phyloP scores from a whole-genome alignment of 2,797 vertebrate genomes.

The Sphaeramia orbicularis region DNA sequence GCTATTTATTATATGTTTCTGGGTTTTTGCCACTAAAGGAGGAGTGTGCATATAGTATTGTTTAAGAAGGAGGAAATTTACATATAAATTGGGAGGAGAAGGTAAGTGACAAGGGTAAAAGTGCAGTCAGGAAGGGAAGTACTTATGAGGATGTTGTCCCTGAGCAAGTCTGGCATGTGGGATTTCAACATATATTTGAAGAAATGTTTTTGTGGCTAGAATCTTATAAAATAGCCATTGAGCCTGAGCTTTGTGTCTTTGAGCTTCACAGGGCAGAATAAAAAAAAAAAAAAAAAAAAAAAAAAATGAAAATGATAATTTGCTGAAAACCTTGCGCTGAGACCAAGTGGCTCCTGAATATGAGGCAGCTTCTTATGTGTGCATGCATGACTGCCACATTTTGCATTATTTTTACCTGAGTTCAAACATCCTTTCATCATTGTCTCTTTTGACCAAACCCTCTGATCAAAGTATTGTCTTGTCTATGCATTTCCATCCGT shows the following conservation, averaged over 20 bases:
- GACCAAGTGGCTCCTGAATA: slow-evolving; percentile 24
- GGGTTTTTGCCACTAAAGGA: slow-evolving; percentile 71
- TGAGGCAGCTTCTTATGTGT: slow-evolving; percentile 16
- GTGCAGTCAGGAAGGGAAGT: slow-evolving; percentile 46
- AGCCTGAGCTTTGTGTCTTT: slow-evolving; percentile 39
- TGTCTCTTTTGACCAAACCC: slow-evolving; percentile 13
- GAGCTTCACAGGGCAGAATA: slow-evolving; percentile 29
- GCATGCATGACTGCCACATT: slow-evolving; percentile 16
- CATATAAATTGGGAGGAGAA: slow-evolving; percentile 86
- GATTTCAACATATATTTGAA: slow-evolving; percentile 61
- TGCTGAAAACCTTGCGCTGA: slow-evolving; percentile 35
- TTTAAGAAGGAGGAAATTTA: slow-evolving; percentile 84
- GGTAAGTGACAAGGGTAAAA: slow-evolving; percentile 72
- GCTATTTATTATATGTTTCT: slow-evolving; percentile 76
- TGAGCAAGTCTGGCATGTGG: slow-evolving; percentile 67
- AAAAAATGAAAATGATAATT: slow-evolving; percentile 47
- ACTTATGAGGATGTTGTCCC: slow-evolving; percentile 71
- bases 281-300: slow-evolving; percentile 56
- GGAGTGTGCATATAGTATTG: slow-evolving; percentile 77
- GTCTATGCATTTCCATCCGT: slow-evolving; percentile 12
- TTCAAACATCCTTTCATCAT: slow-evolving; percentile 32
- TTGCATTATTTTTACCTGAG: slow-evolving; percentile 35
- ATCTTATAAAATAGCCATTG: slow-evolving; percentile 66
- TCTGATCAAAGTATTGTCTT: slow-evolving; percentile 21
- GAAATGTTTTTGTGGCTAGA: slow-evolving; percentile 69